Conservation (phyloP, 2,113 vertebrate species). For the Phaethornis superciliosus region DNA sequence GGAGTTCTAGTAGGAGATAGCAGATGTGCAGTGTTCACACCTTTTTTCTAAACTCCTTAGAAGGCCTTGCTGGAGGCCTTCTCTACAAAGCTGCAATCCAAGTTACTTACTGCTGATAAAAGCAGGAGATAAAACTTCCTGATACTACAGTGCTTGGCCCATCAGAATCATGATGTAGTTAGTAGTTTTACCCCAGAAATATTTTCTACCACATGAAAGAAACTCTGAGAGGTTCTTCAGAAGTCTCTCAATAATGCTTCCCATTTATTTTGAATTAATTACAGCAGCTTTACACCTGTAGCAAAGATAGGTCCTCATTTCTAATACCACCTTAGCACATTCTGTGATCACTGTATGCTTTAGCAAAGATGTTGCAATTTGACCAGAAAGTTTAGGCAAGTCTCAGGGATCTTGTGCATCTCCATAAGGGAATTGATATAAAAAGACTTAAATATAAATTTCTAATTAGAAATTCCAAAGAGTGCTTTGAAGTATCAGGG, state of each 20-base stretch:
- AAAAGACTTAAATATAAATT: neutral
- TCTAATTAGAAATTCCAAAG: neutral
- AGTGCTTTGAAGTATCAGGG: neutral
- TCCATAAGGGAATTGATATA: neutral
- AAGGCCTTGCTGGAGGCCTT: neutral
- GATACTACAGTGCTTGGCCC: neutral
- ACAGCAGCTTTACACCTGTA: neutral
- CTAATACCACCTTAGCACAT: neutral
- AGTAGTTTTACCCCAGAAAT: neutral
- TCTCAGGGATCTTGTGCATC: neutral
- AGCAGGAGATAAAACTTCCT: neutral
- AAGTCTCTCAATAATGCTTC: neutral
- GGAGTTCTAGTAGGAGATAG: no score
- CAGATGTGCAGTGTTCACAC: no score
- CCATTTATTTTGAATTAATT: neutral
- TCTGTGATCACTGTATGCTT: rapidly evolving
- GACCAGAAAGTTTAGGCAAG: neutral
- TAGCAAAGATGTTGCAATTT: neutral
- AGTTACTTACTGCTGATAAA: neutral
- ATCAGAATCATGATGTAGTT: neutral
- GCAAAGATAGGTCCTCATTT: neutral
- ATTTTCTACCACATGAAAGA: neutral
- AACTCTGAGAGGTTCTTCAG: neutral
- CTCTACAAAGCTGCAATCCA: neutral
- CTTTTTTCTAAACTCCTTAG: neutral